These are phyloP conservation scores for Conchocele bisecta DNA, from an alignment of 2,888 invertebrate species.

Conservation along the genomic window DNA sequence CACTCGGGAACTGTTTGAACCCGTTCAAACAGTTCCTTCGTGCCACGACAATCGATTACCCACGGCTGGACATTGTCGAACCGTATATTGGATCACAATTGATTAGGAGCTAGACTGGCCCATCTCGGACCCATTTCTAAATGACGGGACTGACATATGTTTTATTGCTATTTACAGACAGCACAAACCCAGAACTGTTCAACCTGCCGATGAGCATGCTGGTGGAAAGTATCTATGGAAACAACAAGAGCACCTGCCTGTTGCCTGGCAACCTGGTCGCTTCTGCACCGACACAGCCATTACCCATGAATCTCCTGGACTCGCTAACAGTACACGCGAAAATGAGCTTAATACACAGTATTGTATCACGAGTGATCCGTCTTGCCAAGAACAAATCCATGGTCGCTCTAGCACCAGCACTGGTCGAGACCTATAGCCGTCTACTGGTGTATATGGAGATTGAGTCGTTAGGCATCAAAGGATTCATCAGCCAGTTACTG, in stretches of 20 bases:
- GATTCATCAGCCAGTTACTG: slow-evolving; percentile 95
- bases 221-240: slow-evolving; percentile 90
- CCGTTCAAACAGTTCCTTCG: too few species aligned
- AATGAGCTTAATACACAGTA: slow-evolving; percentile 91
- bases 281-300: slow-evolving; percentile 90
- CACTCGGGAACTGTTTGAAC: too few species aligned
- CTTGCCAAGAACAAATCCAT: slow-evolving; percentile 92
- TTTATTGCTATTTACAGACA: slow-evolving; percentile 74
- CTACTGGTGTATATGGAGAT: slow-evolving; percentile 97
- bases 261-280: slow-evolving; percentile 83
- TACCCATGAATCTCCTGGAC: slow-evolving; percentile 96
- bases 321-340: slow-evolving; percentile 97
- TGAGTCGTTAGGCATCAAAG: slow-evolving; percentile 97
- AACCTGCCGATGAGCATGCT: slow-evolving; percentile 95
- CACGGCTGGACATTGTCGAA: too few species aligned
- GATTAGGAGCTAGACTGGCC: too few species aligned
- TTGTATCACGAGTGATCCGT: slow-evolving; percentile 93
- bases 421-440: slow-evolving; percentile 97
- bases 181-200: slow-evolving; percentile 94
- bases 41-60: too few species aligned
- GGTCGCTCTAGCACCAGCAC: slow-evolving; percentile 93
- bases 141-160: too few species aligned
- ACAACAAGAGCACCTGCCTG: slow-evolving; percentile 78
- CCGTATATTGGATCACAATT: too few species aligned
- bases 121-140: too few species aligned